These are phyloP conservation scores for Philopotamus ludificatus DNA, from an alignment of 1,140 invertebrate species.

Conservation along the genomic window DNA sequence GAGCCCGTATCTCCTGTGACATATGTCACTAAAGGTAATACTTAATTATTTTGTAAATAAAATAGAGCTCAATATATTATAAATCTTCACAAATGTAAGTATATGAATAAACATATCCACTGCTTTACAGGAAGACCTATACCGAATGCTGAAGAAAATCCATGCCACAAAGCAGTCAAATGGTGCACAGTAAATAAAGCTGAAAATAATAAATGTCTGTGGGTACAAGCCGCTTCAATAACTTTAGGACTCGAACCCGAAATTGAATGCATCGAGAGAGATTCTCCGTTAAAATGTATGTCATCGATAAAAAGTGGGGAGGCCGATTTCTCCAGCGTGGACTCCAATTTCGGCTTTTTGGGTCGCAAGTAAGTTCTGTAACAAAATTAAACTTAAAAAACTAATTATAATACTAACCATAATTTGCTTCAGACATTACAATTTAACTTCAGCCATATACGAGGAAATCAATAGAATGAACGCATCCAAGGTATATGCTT, in stretches of 20 bases:
- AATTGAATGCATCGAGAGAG: constrained; percentile 54
- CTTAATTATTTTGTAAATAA: no score
- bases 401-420: not conserved
- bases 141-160: constrained; percentile 41
- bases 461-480: constrained; percentile 53
- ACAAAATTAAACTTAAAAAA: not conserved
- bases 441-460: constrained; percentile 57
- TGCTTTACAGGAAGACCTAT: constrained; percentile 43
- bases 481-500: constrained; percentile 58
- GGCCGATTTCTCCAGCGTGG: constrained; percentile 68
- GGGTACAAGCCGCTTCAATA: constrained; percentile 56
- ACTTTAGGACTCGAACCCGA: constrained; percentile 60
- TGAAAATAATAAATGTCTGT: constrained; percentile 62
- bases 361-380: constrained; percentile 60
- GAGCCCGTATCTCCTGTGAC: not conserved
- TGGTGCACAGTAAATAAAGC: constrained; percentile 60
- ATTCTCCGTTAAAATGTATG: constrained; percentile 61
- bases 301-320: constrained; percentile 56
- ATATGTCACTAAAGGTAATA: constrained; percentile 29
- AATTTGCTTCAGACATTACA: constrained; percentile 53
- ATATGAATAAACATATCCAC: not conserved
- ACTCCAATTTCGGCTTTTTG: constrained; percentile 69
- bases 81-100: no score
- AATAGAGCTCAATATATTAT: no score
- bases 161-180: constrained; percentile 54